Percentiles rank a stretch among this genome's conserved stretches.
These are phyloP conservation scores for Rousettus madagascariensis DNA, from an alignment of 2,797 vertebrate genomes.

Conservation along the genomic window DNA sequence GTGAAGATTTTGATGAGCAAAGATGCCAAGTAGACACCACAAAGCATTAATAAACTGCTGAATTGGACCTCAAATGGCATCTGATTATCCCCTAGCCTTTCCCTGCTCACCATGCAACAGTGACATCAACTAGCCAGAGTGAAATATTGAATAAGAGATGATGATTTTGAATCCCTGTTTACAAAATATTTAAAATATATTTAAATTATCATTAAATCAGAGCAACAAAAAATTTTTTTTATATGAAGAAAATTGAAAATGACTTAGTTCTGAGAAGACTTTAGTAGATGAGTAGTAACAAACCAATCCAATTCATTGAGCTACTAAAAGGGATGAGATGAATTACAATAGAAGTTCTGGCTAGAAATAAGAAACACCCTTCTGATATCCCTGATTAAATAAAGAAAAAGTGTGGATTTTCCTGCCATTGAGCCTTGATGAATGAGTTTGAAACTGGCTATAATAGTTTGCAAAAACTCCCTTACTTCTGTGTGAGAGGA, in stretches of 20 bases:
- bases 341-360: background rate
- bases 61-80: background rate
- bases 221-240: background rate
- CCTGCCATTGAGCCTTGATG: background rate
- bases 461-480: background rate
- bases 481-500: background rate
- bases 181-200: background rate
- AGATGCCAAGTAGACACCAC: background rate
- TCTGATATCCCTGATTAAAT: background rate
- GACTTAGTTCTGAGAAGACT: background rate
- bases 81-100: background rate
- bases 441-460: background rate
- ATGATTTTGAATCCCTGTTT: background rate
- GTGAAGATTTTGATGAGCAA: background rate
- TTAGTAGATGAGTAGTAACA: background rate
- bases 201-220: constrained; percentile 11
- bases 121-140: background rate
- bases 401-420: background rate
- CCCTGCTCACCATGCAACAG: background rate
- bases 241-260: background rate
- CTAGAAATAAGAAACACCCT: background rate
- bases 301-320: background rate
- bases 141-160: background rate
- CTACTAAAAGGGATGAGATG: background rate
- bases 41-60: background rate